Base-by-base conservation (phyloP, 1,140 invertebrate genomes). In the Ceratina calcarata region DNA sequence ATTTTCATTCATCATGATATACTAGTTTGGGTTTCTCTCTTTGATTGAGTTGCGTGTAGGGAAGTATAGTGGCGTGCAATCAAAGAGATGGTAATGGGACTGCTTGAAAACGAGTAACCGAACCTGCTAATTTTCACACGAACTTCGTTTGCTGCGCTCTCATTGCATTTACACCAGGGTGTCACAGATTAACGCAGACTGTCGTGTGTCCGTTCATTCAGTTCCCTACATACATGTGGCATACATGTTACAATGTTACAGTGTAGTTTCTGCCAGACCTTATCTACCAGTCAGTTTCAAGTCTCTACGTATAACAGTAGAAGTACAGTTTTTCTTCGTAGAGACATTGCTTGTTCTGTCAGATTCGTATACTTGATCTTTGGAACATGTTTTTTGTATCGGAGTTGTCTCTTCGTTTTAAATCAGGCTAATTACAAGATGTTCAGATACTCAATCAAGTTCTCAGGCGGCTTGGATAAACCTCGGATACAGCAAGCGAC, bases 391-490 rank as follows among this genome's bases (percentile, higher is more conserved):
- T 27, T 53, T 16, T 65, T n/a, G 32, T 37, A 37, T 15, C 32
- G 16, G 61, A 64, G 16, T 18, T 67, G 6, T 66, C 20, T 32
- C 13, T 49, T 66, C n/a, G n/a, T 66, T 66, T 66, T n/a, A 66
- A 37, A 20, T 22, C 6, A 66, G 20, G 20, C 20, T 16, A 7
- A 49, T 12, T 16, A 7, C 20, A 66, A 66, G n/a, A 66, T 22
- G 15, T 22, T 10, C 16, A 12, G 18, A 8, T 22, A 22, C 10
- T 6, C 45, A 24, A 53, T 18, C 51, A 16, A 24, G 4, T 62
- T n/a, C n/a, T n/a, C n/a, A n/a, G n/a, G n/a, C n/a, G 49, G 82
- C 84, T 84, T 84, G 84, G 75, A 79, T 72, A 79, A 85, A 85
- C 75, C 84, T 80, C 37, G 24, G 32, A 16, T 45, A 55, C 66